These are phyloP conservation scores for Clupea harengus DNA, from an alignment of 2,113 vertebrate genomes.

Conservation along the genomic window DNA sequence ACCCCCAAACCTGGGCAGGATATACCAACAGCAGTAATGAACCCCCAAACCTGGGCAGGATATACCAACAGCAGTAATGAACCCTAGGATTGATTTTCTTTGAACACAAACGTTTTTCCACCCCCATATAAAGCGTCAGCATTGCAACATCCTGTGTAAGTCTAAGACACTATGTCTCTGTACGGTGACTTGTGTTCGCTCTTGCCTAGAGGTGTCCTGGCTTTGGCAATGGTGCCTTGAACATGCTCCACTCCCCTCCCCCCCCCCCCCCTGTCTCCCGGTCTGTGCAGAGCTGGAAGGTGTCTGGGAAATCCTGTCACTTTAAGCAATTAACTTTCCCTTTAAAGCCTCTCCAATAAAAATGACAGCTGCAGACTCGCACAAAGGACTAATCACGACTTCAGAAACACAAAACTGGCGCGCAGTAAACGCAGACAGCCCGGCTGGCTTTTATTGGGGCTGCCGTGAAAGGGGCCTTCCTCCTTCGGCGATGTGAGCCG, in stretches of 20 bases:
- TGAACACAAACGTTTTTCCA: background rate
- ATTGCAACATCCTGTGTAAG: background rate
- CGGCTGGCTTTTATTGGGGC: constrained; percentile 52
- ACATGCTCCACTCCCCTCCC: constrained; percentile 32
- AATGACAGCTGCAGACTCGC: constrained; percentile 76
- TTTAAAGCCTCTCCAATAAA: constrained; percentile 78
- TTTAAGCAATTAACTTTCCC: constrained; percentile 77
- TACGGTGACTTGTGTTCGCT: background rate
- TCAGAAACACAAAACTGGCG: constrained; percentile 73
- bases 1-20: too few species aligned
- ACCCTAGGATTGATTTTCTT: background rate
- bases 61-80: background rate
- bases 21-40: background rate
- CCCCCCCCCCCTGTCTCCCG: constrained; percentile 24
- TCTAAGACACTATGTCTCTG: background rate
- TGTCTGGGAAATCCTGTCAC: constrained; percentile 64
- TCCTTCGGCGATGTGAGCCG: constrained; percentile 23
- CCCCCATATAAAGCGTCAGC: background rate
- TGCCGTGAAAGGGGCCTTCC: constrained; percentile 38
- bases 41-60: background rate
- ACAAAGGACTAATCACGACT: constrained; percentile 71
- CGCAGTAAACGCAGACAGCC: constrained; percentile 65
- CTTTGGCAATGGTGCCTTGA: constrained; percentile 27
- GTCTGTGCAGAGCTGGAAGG: constrained; percentile 46
- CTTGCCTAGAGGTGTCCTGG: constrained; percentile 34